A percentile compares a stretch with the other conserved stretches of the same genome.
Conservation (phyloP, 1,140 invertebrate genomes). For the Halictus rubicundus region DNA sequence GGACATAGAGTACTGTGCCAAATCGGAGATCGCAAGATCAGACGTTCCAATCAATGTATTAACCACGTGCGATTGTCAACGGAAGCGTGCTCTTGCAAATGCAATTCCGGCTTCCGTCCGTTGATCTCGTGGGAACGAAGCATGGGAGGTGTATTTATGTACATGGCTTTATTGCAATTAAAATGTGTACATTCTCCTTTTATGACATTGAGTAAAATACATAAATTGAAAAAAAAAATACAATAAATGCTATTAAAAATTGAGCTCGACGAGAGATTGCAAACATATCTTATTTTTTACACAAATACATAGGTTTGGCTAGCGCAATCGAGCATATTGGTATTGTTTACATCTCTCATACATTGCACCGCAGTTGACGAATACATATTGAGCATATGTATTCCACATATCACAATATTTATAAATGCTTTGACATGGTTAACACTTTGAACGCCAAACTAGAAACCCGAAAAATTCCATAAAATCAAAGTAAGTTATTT, state of each 20-base stretch:
- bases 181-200: constrained; percentile 25
- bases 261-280: constrained; percentile 40
- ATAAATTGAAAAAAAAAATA: constrained; percentile 23
- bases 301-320: neutral
- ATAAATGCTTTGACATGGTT: constrained; percentile 13
- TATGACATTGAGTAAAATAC: constrained; percentile 43
- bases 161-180: constrained; percentile 47
- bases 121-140: constrained; percentile 20
- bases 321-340: neutral
- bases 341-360: constrained; percentile 15
- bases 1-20: constrained; percentile 66
- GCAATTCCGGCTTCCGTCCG: constrained; percentile 3
- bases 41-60: constrained; percentile 48
- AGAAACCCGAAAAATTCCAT: too few relatives aligned
- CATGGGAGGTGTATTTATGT: constrained; percentile 7
- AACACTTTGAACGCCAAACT: too few relatives aligned
- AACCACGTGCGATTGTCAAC: constrained; percentile 27
- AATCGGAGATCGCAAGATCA: constrained; percentile 43
- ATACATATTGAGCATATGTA: constrained; percentile 30
- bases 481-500: too few relatives aligned
- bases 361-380: constrained; percentile 34
- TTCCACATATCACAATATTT: constrained; percentile 41
- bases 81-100: neutral
- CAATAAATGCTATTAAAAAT: constrained; percentile 44
- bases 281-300: constrained; percentile 11